These are phyloP conservation scores for Myiopsitta monachus DNA, from an alignment of 2,113 vertebrate species.

Conservation along the genomic window DNA sequence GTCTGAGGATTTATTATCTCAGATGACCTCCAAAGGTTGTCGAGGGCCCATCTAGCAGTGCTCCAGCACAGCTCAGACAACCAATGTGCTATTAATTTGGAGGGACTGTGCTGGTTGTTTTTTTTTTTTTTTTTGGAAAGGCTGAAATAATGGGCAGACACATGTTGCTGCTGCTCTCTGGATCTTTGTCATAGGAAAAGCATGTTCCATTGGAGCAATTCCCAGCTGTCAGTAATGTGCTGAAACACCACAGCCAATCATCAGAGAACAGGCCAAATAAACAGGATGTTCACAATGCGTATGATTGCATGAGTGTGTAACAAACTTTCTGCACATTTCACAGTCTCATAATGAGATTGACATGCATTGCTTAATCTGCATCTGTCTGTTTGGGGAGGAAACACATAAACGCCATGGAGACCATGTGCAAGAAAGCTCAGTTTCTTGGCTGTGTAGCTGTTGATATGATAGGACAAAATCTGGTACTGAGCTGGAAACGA, in stretches of 20 bases:
- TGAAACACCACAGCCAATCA: slow-evolving; percentile 82
- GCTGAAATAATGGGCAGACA: slow-evolving; percentile 77
- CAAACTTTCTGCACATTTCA: slow-evolving; percentile 77
- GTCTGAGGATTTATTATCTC: slow-evolving; percentile 89
- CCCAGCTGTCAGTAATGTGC: slow-evolving; percentile 89
- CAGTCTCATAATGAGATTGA: slow-evolving; percentile 75
- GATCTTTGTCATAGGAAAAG: slow-evolving; percentile 92
- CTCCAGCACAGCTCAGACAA: slow-evolving; percentile 63
- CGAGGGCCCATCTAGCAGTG: slow-evolving; percentile 25
- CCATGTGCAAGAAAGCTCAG: slow-evolving; percentile 37
- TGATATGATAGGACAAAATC: slow-evolving; percentile 53
- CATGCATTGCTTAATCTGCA: slow-evolving; percentile 73
- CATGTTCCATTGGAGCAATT: slow-evolving; percentile 89
- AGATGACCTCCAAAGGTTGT: slow-evolving; percentile 82
- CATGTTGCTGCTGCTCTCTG: slow-evolving; percentile 84
- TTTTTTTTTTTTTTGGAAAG: not conserved
- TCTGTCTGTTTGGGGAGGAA: slow-evolving; percentile 72
- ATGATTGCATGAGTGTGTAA: slow-evolving; percentile 81
- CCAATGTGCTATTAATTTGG: slow-evolving; percentile 82
- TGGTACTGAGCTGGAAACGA: slow-evolving; percentile 37
- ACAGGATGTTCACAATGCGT: slow-evolving; percentile 87
- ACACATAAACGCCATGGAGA: slow-evolving; percentile 70
- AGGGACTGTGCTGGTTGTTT: slow-evolving; percentile 40
- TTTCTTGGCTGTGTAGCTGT: slow-evolving; percentile 12
- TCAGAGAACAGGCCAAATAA: slow-evolving; percentile 81